Conservation (phyloP, 2,113 vertebrate genomes). For the Apteryx owenii region DNA sequence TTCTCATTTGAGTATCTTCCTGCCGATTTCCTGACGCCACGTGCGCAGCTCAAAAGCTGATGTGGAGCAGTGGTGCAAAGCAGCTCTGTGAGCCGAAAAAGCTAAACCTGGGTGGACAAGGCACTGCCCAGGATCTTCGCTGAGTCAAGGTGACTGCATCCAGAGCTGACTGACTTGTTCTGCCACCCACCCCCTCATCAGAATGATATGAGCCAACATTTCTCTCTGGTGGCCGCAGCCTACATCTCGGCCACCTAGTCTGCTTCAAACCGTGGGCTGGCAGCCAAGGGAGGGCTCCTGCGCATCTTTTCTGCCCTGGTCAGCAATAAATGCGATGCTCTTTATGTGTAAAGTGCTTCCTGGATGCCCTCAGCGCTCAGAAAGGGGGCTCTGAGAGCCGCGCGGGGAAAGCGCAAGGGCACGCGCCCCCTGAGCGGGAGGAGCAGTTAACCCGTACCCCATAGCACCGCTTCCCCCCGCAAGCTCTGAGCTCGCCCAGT, state of each 20-base stretch:
- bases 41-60: rapidly evolving
- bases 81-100: neutral
- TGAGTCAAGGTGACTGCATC: neutral
- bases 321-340: neutral
- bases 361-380: neutral
- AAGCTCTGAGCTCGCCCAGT: rapidly evolving
- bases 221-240: neutral
- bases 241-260: neutral
- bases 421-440: rapidly evolving
- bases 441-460: rapidly evolving
- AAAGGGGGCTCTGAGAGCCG: neutral
- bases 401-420: neutral
- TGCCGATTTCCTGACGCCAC: neutral
- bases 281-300: neutral
- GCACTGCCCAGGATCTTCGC: neutral
- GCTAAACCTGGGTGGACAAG: neutral
- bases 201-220: neutral
- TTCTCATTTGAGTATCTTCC: neutral
- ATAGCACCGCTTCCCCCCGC: neutral
- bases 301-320: neutral
- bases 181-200: neutral
- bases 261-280: rapidly evolving
- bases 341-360: rapidly evolving
- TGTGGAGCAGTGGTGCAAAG: neutral
- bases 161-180: neutral